Evolutionary conservation across 1,140 invertebrate species (phyloP), one percentile per base, ranked within the genome.

Genomic region (Heliconius nattereri): DNA sequence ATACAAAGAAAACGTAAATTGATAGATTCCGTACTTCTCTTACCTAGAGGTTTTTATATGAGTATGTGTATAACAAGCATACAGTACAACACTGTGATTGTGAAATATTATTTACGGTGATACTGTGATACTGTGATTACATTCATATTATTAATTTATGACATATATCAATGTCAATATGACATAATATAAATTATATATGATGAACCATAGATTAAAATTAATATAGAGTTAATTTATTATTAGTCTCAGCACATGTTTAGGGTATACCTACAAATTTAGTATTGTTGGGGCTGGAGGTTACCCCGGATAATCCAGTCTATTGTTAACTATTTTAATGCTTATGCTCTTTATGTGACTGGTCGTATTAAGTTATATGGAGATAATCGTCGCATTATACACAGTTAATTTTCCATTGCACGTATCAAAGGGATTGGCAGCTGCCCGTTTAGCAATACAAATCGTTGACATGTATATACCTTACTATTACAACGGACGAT

Each of bases 291-390:
- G 85, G 84, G 84, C 85, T 86, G 81, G 85, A 90, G 91, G 88
- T 91, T 90, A 87, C 87, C 85, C 85, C 76, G 91, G 92, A 92
- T 94, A 91, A 94, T 94, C 92, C 92, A 74, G 54, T 52, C 86
- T 73, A 92, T 94, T 94, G 92, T 93, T 91, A 90, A 87, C 87
- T 92, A 92, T 93, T 93, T 94, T 94, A 90, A 93, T 92, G 88
- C 89, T 92, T 92, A 93, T 90, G 85, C 90, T 89, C 87, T 91
- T 94, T 94, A 92, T 94, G 87, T 82, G 89, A 89, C 86, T 85
- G 90, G 85, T 85, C 88, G 90, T 92, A 93, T 93, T 94, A 94
- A 94, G 86, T 94, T 89, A 91, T 94, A 93, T 88, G 90, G 91
- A 90, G 90, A 91, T 94, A 94, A 94, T 94, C 92, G 88, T 81